Conservation (phyloP, 2,888 invertebrate species). For the Halictus ligatus region DNA sequence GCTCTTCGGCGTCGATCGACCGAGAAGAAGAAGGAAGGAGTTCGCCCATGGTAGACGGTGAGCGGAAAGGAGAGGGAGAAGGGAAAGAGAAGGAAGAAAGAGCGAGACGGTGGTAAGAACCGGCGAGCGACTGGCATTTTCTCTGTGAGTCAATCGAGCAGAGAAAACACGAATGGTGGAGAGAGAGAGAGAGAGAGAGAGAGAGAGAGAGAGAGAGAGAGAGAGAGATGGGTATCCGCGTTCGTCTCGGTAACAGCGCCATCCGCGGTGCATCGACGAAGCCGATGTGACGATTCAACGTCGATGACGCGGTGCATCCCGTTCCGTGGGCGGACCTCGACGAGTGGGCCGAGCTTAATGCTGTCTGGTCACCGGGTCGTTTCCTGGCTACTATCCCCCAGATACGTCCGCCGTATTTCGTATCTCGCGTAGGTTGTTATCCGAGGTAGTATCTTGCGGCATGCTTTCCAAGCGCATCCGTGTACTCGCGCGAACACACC, state of each 20-base stretch:
- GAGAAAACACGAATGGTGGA: constrained; percentile 5
- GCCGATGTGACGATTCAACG: constrained; percentile 21
- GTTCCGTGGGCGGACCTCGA: constrained; percentile 51
- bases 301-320: constrained; percentile 63
- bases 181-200: neutral
- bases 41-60: neutral
- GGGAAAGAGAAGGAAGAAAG: constrained; percentile 21
- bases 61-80: constrained; percentile 30
- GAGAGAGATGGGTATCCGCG: constrained; percentile 23
- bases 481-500: constrained; percentile 38
- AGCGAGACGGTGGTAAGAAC: constrained; percentile 24
- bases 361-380: constrained; percentile 66
- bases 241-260: constrained; percentile 10
- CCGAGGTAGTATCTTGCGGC: constrained; percentile 56
- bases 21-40: constrained; percentile 42
- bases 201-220: neutral
- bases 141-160: constrained; percentile 64
- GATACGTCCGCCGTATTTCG: constrained; percentile 55
- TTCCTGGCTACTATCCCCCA: constrained; percentile 58
- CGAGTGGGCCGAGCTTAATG: constrained; percentile 63
- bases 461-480: constrained; percentile 50
- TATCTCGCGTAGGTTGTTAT: constrained; percentile 53
- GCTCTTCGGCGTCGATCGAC: constrained; percentile 60
- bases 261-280: constrained; percentile 23
- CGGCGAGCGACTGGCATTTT: constrained; percentile 61